Evolutionary conservation across 1,140 invertebrate species (phyloP).

Genomic region (Ruditapes philippinarum): DNA sequence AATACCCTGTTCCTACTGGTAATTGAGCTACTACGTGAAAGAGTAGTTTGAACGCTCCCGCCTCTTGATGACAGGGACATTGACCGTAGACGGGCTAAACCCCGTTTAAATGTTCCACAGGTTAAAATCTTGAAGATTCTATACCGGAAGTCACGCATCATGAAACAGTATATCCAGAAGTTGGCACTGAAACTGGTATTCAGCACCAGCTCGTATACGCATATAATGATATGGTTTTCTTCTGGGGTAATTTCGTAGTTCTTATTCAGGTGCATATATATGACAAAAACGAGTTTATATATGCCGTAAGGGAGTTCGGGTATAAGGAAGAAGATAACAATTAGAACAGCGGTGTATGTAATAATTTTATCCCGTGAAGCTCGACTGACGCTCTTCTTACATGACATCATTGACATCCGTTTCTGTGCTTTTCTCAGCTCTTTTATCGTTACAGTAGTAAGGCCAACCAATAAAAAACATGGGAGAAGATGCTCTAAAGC

Average conservation of each 20-base stretch:
- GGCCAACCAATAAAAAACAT: conserved; percentile 14
- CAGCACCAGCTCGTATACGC: conserved; percentile 33
- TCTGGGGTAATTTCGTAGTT: neutral
- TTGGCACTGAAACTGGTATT: conserved; percentile 36
- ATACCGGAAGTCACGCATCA: conserved; percentile 60
- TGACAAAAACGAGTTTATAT: neutral
- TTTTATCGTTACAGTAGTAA: conserved; percentile 18
- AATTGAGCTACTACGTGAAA: conserved; percentile 20
- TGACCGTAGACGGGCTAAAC: neutral
- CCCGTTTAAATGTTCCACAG: neutral
- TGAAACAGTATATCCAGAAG: conserved; percentile 62
- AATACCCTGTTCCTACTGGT: conserved; percentile 38
- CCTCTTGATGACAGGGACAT: neutral
- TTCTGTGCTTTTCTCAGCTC: neutral
- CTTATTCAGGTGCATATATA: neutral
- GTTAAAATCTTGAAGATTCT: conserved; percentile 1
- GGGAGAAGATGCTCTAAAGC: conserved; percentile 43
- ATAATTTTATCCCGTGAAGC: conserved; percentile 22
- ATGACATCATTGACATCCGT: conserved; percentile 1
- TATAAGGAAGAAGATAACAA: conserved; percentile 54
- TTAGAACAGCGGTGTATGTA: conserved; percentile 30
- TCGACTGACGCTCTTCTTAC: neutral
- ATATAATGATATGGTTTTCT: neutral
- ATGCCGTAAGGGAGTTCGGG: conserved; percentile 48
- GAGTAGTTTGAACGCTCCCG: neutral